phyloP scores from a whole-genome alignment of 30 jellyfish, hydroid and myxozoan species.

The Aurelia coerulea region DNA sequence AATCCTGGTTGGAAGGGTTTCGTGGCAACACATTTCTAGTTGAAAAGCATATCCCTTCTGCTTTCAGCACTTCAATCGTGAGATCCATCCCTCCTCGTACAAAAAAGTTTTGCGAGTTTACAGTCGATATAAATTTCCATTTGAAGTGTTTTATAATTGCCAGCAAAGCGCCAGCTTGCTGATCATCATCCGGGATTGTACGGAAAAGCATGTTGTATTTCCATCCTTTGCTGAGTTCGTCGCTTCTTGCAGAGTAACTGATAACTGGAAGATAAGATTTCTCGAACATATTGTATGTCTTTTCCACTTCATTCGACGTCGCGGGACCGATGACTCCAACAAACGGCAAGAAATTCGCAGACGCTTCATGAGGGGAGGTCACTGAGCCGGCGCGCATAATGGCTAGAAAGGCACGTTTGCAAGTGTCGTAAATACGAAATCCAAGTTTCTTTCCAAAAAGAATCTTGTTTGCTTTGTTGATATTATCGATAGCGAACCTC shows the following conservation, averaged over 20 bases:
- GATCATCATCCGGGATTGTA: slow-evolving; percentile 72
- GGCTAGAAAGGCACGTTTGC: too few species aligned
- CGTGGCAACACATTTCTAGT: slow-evolving; percentile 30
- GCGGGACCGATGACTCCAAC: slow-evolving; percentile 71
- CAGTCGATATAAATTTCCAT: slow-evolving; percentile 68
- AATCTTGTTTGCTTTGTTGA: too few species aligned
- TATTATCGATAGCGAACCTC: too few species aligned
- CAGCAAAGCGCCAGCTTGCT: slow-evolving; percentile 29
- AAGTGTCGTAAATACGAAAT: too few species aligned
- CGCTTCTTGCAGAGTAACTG: slow-evolving; percentile 75
- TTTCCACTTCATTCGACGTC: slow-evolving; percentile 61
- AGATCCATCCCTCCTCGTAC: slow-evolving; percentile 55
- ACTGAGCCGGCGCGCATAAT: too few species aligned
- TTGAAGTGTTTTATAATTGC: slow-evolving; percentile 46
- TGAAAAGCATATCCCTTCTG: slow-evolving; percentile 51
- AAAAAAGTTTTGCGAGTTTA: slow-evolving; percentile 56
- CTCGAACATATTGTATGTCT: slow-evolving; percentile 40
- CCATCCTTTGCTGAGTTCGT: slow-evolving; percentile 34
- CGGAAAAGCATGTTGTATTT: slow-evolving; percentile 61
- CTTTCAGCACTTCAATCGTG: background rate
- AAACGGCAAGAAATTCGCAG: too few species aligned
- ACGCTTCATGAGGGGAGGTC: too few species aligned
- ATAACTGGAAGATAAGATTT: slow-evolving; percentile 27
- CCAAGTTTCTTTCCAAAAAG: too few species aligned
- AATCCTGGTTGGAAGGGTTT: slow-evolving; percentile 26